Conservation (phyloP, 64 coral and sea anemone species). For the Dendronephthya gigantea region DNA sequence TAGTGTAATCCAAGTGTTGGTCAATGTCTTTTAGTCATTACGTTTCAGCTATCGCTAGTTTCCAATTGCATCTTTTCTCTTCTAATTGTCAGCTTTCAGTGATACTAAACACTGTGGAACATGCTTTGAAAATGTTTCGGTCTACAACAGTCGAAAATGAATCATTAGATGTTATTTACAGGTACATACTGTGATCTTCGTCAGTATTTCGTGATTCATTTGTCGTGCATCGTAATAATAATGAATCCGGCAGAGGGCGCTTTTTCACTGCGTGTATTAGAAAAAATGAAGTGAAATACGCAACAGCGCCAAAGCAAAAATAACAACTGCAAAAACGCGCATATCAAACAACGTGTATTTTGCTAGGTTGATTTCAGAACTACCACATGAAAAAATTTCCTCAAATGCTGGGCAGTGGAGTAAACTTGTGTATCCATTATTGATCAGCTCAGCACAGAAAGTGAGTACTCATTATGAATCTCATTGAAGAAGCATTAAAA, state of each 20-base stretch:
- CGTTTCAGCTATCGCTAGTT: neutral
- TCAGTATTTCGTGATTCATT: no score
- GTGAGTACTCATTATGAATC: constrained; percentile 9
- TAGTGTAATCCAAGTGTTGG: no score
- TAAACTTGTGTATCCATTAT: constrained; percentile 47
- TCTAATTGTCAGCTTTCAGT: constrained; percentile 23
- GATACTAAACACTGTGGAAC: constrained; percentile 38
- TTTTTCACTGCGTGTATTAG: no score
- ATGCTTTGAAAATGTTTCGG: constrained; percentile 30
- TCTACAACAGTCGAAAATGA: constrained; percentile 64
- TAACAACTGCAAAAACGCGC: no score
- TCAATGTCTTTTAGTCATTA: neutral
- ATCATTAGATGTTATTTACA: constrained; percentile 49
- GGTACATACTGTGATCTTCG: constrained; percentile 16
- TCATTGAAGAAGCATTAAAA: neutral
- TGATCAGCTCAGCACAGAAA: constrained; percentile 43
- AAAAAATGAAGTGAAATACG: no score
- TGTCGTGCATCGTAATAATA: no score
- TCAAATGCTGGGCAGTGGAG: constrained; percentile 33
- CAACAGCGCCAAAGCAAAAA: no score
- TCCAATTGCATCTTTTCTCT: neutral
- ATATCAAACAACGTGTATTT: neutral
- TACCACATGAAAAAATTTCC: constrained; percentile 8
- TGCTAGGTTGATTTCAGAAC: constrained; percentile 34
- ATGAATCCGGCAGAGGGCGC: no score